Evolutionary conservation across 2,797 vertebrate genomes (phyloP), one percentile per base, ranked within the genome.

Genomic region (Rhinatrema bivittatum): DNA sequence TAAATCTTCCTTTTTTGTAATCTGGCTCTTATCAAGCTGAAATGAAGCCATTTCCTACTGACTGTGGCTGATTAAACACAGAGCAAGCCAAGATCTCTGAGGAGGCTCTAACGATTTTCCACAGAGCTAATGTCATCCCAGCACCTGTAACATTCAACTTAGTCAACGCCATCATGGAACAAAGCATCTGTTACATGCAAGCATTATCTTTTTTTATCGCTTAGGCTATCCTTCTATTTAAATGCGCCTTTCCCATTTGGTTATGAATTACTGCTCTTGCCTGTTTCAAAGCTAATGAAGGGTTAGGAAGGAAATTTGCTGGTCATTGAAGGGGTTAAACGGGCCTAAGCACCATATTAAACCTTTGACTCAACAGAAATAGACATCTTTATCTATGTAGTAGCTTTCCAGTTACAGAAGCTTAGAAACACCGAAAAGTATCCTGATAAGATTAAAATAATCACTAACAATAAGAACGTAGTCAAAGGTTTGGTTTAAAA

Each of bases 41-140:
- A 90, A 87, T 85, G 85, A 91, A 91, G 89, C 82, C 87, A 87
- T 93, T 89, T 88, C n/a, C 79, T 70, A 81, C 79, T 84, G 81
- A 88, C 88, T 83, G 85, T 81, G 84, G 87, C 86, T 90, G 86
- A 93, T 92, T 91, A 92, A 93, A 89, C 80, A 67, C 84, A 88
- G 83, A 83, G 70, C 65, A 65, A 70, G 71, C 52, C 53, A 56
- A 14, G 53, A 65, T 69, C 69, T 81, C 70, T 51, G 51, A 80
- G 71, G 72, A 82, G 65, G 54, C 68, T 62, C 53, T 76, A 58
- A 74, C 58, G 74, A 71, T 74, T 73, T 76, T 80, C 66, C 53
- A 33, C 65, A 76, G 76, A 61, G 73, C 74, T 55, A 20, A 30
- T 73, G 79, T 87, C 84, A 84, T 76, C 68, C 74, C 69, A 26